Base-by-base conservation (phyloP, 2,888 invertebrate genomes). In the Sarcophaga rosellei region DNA sequence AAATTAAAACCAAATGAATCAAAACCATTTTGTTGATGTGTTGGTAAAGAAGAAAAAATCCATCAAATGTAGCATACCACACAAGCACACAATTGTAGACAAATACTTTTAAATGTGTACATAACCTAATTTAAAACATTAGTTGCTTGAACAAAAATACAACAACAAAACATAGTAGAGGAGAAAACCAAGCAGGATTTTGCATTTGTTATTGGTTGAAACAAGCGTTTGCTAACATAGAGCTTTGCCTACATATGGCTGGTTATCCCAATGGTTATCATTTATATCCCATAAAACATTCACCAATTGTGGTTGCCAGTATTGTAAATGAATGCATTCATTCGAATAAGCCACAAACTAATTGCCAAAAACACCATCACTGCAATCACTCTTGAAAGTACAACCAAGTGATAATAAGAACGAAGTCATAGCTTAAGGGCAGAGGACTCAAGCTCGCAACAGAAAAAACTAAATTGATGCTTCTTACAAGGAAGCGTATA, bases 251-350 rank as follows among this genome's bases (percentile, higher is more conserved):
- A 69, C 66, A 66, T 47, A 23, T 68, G 59, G 47, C 45, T 59
- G 79, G 53, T 72, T 61, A 77, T 78, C 73, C 77, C 83, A 73
- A 72, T 68, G 83, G 83, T 78, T 83, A 76, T 81, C 69, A 76
- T 76, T 76, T 70, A 59, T 65, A 81, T 81, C 45, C 72, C 72
- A 68, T 62, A 47, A 74, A 74, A 69, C 68, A 68, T 69, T 81
- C 53, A 74, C 47, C 74, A 61, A 69, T 68, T 15, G 53, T 12
- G 53, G 53, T 23, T 63, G 12, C n/a, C 75, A 57, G 62, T 25
- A 20, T 4, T 53, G n/a, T 35, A 65, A 63, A 65, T 11, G 47
- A 65, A n/a, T 45, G 12, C 5, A 11, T 23, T 70, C 17, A 47
- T 25, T 8, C 1, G 12, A 4, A 15, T 53, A 3, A 17, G 17